A percentile compares a stretch with the other conserved stretches of the same genome.
phyloP scores from a whole-genome alignment of 2,797 vertebrate genomes.

The Orientallactaga sibirica region DNA sequence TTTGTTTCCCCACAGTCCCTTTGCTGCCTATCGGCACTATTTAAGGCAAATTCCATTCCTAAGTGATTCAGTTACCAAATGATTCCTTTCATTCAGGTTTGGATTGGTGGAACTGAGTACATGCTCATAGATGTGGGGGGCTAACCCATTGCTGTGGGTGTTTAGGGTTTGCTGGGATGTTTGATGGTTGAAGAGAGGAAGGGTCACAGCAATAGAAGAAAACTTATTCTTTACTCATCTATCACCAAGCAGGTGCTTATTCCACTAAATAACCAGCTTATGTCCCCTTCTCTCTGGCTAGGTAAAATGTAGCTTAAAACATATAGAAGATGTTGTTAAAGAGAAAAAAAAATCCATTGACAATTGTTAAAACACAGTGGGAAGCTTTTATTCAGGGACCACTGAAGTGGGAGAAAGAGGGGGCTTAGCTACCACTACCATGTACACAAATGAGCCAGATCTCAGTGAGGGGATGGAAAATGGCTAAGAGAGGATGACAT shows the following conservation, averaged over 20 bases:
- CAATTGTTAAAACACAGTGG: not conserved
- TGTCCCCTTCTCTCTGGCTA: not conserved
- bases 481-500: too few relatives aligned
- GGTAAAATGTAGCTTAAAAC: not conserved
- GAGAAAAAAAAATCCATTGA: not conserved
- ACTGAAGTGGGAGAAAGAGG: not conserved
- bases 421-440: not conserved
- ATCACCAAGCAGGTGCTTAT: not conserved
- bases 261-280: not conserved
- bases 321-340: not conserved
- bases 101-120: not conserved
- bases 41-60: rapidly evolving
- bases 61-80: not conserved
- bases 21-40: rapidly evolving
- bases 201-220: not conserved
- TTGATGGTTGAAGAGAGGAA: not conserved
- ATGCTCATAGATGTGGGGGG: not conserved
- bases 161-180: too few relatives aligned
- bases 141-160: not conserved
- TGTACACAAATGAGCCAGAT: not conserved
- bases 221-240: not conserved
- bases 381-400: not conserved
- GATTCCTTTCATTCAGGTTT: not conserved
- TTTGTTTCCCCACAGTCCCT: not conserved
- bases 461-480: not conserved